These are phyloP conservation scores for Tenebrosternarchus preto DNA, from an alignment of 2,113 vertebrate genomes.

Conservation along the genomic window DNA sequence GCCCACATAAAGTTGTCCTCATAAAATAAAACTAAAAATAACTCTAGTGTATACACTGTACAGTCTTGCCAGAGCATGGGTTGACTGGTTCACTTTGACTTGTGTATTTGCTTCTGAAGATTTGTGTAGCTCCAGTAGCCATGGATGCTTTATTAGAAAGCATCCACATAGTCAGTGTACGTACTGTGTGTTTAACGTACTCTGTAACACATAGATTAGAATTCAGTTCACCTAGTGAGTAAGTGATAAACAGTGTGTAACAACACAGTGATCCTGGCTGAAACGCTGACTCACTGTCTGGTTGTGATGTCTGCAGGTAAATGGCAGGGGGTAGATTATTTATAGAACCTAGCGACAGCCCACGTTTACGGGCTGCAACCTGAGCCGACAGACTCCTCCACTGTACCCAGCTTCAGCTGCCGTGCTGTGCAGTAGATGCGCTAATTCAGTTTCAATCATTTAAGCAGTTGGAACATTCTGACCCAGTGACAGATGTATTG, in stretches of 20 bases:
- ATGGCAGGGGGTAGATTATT: slow-evolving; percentile 53
- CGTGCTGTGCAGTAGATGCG: neutral
- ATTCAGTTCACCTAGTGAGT: neutral
- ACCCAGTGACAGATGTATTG: neutral
- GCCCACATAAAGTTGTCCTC: neutral
- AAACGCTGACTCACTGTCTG: slow-evolving; percentile 51
- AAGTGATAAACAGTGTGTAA: neutral
- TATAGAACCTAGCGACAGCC: slow-evolving; percentile 60
- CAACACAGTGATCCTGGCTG: neutral
- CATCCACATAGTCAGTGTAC: neutral
- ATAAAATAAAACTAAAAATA: too few relatives aligned
- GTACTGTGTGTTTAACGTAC: neutral
- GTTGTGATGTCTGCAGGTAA: slow-evolving; percentile 9
- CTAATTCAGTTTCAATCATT: neutral
- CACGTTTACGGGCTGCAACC: slow-evolving; percentile 21
- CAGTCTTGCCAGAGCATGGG: too few relatives aligned
- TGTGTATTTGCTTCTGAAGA: too few relatives aligned
- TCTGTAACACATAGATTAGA: neutral
- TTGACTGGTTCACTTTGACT: too few relatives aligned
- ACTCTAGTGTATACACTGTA: too few relatives aligned
- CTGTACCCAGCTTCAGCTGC: neutral
- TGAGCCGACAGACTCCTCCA: slow-evolving; percentile 3
- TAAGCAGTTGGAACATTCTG: slow-evolving; percentile 7
- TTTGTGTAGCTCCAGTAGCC: too few relatives aligned
- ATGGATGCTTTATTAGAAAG: neutral